Evolutionary conservation across 2,797 vertebrate genomes (phyloP), one percentile per base, ranked within the genome.

Genomic region (Acipenser oxyrinchus): DNA sequence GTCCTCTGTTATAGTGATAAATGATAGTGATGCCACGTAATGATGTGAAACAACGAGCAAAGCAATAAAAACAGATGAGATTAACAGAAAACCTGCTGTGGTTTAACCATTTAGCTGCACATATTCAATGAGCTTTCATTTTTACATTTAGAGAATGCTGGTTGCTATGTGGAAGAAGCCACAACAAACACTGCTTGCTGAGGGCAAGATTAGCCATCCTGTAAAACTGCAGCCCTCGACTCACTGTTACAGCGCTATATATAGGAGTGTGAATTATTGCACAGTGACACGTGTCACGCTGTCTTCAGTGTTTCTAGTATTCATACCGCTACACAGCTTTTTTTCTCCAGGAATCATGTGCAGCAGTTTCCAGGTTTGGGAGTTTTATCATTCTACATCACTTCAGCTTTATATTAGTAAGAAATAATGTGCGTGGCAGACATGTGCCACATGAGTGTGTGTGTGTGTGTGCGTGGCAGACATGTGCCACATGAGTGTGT

Each of bases 181-280:
- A 68, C 58, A 69, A 64, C 69, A 69, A 66, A 70, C 48, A 71
- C 8, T 51, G 2, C 10, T 55, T 55, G 48, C 13, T 52, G 60
- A 6, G 10, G 4, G 65, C 69, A 18, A 73, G 52, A 66, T 66
- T 53, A 71, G 52, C 48, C 51, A 13, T 15, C 6, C 10, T 49
- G 49, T 13, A 64, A 63, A 63, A 64, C 55, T 63, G 37, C 49
- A 61, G 62, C 66, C 62, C 12, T 6, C 6, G 15, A 60, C 48
- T 60, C 62, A 65, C 68, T 51, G 53, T 71, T 70, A 64, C 55
- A 58, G 69, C 52, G 12, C 63, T 73, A 67, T 63, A 70, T 75
- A 70, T 64, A 69, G 62, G 60, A 8, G 62, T 78, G 68, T 48
- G 72, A 57, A 72, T 52, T 65, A 73, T 71, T 76, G 12, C 63